Evolutionary conservation across 2,797 vertebrate species (phyloP), one percentile per base, ranked within the genome.

Genomic region (Gouania willdenowi): DNA sequence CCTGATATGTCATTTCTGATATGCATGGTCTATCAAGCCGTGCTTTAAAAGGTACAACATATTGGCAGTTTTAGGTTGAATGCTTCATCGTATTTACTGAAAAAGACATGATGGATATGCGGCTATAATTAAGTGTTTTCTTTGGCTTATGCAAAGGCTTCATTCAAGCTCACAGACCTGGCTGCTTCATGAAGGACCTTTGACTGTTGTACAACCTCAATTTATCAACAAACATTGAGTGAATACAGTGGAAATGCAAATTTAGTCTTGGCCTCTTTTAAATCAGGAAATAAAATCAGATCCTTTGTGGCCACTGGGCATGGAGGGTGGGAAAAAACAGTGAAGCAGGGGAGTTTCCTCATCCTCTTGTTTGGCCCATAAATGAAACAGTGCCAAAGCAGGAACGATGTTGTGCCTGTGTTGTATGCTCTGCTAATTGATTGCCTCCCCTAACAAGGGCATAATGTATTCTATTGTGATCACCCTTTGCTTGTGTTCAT

Each of bases 381-480:
- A 82, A 64, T 59, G 62, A 68, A 26, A 37, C 26, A 12, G 52
- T 66, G 35, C 54, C 61, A 41, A 39, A 38, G 46, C 35, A 5
- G 41, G 44, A 56, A 30, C 31, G 51, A 55, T 66, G 66, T 56
- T 40, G 61, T 77, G 69, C 71, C 65, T 80, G 62, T 42, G 41
- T 42, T 52, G 43, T 37, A 56, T 52, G 76, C 55, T 38, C 51
- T 56, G 47, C 67, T 88, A 88, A 88, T 83, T 80, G 63, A 88
- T 87, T 60, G 50, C 77, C 69, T 76, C 73, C 87, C 71, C 84
- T 89, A 91, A 90, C 77, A 71, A 91, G 84, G 73, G 72, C 75
- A 75, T 91, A 89, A 89, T 89, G 79, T 87, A 87, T 85, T 81
- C 84, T 85, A 87, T 90, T 93, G 90, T 92, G 79, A 82, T 78